A percentile compares a stretch with the other conserved stretches of the same genome.
phyloP scores from a whole-genome alignment of 2,888 invertebrate genomes.

The Parapristionchus giblindavisi region DNA sequence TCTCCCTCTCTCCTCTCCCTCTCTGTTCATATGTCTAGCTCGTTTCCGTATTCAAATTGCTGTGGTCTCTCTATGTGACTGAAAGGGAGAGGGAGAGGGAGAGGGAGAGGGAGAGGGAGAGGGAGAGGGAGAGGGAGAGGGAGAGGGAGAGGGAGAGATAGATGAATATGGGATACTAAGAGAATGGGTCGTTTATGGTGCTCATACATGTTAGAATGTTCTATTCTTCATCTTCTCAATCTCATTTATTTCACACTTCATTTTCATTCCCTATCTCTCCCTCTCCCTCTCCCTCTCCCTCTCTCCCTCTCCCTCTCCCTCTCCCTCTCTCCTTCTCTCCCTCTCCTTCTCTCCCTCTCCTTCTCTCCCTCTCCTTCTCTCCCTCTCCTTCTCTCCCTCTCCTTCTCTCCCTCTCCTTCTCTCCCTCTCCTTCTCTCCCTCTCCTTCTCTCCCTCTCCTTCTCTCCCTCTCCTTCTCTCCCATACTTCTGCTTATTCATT shows the following conservation, averaged over 20 bases:
- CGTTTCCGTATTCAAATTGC: slow-evolving; percentile 37
- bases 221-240: too few species aligned
- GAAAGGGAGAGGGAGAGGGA: not conserved
- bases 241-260: too few species aligned
- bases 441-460: not conserved
- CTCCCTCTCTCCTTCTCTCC: not conserved
- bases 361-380: slow-evolving; percentile 3
- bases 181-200: too few species aligned
- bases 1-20: not conserved
- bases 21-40: not conserved
- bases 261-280: too few species aligned
- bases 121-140: not conserved
- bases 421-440: not conserved
- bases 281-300: not conserved
- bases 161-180: too few species aligned
- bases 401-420: not conserved
- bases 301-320: not conserved
- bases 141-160: too few species aligned
- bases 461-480: not conserved
- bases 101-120: not conserved
- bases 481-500: too few species aligned
- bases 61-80: not conserved
- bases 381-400: slow-evolving; percentile 24
- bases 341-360: not conserved
- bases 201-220: too few species aligned